Conservation (phyloP, 1,140 invertebrate genomes). For the Aphaenogaster rudis region DNA sequence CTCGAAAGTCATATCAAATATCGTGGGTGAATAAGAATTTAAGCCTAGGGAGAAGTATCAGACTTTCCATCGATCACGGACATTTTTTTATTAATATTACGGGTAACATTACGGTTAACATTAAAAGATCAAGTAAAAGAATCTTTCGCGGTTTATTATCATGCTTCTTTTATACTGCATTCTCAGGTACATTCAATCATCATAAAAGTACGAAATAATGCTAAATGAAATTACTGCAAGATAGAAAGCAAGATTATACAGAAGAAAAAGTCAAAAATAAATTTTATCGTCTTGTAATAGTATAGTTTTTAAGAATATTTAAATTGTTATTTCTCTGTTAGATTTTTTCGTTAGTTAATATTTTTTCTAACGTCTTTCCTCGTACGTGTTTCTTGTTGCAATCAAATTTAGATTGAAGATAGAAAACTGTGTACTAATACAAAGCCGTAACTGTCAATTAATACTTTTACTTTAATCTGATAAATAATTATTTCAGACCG, state of each 20-base stretch:
- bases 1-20: slow-evolving; percentile 26
- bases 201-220: not conserved
- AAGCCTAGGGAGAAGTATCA: not conserved
- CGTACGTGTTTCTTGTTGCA: not conserved
- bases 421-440: not conserved
- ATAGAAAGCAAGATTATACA: not conserved
- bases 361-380: not conserved
- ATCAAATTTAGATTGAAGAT: not conserved
- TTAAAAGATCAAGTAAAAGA: not conserved
- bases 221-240: not conserved
- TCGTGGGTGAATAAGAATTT: not conserved
- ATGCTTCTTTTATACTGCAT: not conserved
- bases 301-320: not conserved
- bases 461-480: not conserved
- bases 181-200: not conserved
- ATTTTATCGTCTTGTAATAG: not conserved
- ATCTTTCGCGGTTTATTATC: not conserved
- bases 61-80: not conserved
- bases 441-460: not conserved
- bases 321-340: not conserved
- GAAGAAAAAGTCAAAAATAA: not conserved
- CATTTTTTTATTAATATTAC: not conserved
- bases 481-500: slow-evolving; percentile 80
- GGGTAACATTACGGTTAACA: no score
- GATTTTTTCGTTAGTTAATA: not conserved